A percentile compares a stretch with the other conserved stretches of the same genome.
These are phyloP conservation scores for Hydrozoanthus tunicans DNA, from an alignment of 64 coral and sea anemone species.

Conservation along the genomic window DNA sequence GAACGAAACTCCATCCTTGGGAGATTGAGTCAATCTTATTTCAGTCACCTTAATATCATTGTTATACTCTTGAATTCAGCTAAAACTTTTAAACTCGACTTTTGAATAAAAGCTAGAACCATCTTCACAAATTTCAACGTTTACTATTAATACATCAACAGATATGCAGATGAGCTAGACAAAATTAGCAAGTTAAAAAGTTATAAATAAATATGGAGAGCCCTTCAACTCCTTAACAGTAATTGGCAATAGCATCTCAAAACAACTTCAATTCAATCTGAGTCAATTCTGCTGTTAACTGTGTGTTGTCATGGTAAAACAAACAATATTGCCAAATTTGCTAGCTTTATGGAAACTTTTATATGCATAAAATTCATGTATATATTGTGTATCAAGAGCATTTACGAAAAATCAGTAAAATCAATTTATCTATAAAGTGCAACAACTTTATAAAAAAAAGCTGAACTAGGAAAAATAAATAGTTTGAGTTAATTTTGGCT, in stretches of 20 bases:
- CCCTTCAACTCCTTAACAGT: not conserved
- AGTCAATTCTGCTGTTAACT: no score
- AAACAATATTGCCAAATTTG: no score
- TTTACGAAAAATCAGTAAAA: no score
- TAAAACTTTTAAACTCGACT: not conserved
- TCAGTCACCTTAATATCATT: constrained; percentile 12
- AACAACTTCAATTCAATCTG: not conserved
- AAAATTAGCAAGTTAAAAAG: not conserved
- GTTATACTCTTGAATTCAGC: not conserved
- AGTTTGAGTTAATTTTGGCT: no score
- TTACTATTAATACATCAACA: not conserved
- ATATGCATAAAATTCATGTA: no score
- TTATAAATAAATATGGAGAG: constrained; percentile 8
- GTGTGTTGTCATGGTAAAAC: no score
- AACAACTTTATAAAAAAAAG: no score
- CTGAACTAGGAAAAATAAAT: no score
- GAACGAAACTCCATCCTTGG: constrained; percentile 38
- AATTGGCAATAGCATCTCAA: not conserved
- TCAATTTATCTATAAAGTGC: no score
- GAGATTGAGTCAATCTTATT: constrained; percentile 3
- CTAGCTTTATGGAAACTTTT: no score
- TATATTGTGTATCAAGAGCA: no score
- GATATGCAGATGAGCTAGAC: constrained; percentile 48
- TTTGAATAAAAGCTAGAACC: not conserved
- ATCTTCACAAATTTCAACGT: not conserved